Evolutionary conservation across 2,113 vertebrate genomes (phyloP).

Genomic region (Emydura subglobosa): DNA sequence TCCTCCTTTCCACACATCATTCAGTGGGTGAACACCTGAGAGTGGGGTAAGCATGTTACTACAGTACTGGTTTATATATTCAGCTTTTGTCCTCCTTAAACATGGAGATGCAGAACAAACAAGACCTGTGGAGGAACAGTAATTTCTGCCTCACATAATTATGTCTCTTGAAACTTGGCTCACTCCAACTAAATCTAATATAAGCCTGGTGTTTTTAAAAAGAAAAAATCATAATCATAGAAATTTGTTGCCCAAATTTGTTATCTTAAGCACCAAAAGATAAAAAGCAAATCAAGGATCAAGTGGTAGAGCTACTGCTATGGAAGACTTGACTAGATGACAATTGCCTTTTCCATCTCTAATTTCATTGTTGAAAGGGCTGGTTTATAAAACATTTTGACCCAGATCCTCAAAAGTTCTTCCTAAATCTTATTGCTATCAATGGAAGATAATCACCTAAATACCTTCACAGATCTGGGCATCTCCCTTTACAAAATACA

Average conservation of each 20-base stretch:
- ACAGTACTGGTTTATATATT: background rate
- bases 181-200: background rate
- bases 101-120: background rate
- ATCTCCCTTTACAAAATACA: background rate
- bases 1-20: background rate
- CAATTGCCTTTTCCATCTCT: background rate
- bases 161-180: background rate
- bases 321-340: background rate
- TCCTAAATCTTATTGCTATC: background rate
- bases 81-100: background rate
- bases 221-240: background rate
- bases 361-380: background rate
- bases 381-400: background rate
- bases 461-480: background rate
- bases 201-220: rapidly evolving
- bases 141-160: background rate
- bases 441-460: background rate
- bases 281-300: background rate
- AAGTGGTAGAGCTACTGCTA: background rate
- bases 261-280: background rate
- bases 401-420: background rate
- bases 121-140: background rate
- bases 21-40: background rate
- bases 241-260: background rate
- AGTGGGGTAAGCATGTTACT: background rate